phyloP scores from a whole-genome alignment of 2,797 vertebrate species.

The Hydrolagus colliei region DNA sequence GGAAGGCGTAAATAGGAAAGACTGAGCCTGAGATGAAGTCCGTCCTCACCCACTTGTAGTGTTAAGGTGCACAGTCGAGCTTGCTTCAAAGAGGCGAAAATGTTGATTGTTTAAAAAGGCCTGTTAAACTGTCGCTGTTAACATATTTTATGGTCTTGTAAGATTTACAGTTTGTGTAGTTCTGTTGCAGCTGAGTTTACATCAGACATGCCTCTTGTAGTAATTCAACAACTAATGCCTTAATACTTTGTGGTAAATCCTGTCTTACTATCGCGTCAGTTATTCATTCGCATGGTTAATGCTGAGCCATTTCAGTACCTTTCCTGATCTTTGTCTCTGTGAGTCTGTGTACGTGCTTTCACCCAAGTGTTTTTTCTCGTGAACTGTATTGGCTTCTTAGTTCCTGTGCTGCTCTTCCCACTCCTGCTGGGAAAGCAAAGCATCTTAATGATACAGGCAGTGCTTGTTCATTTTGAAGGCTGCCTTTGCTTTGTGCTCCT shows the following conservation, averaged over 20 bases:
- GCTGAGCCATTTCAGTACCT: neutral
- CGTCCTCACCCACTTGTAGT: neutral
- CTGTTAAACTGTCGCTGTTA: neutral
- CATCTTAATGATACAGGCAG: neutral
- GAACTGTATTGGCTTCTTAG: conserved; percentile 5
- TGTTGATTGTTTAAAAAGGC: neutral
- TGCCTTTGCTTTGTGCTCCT: too few relatives aligned
- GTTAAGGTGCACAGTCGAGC: conserved; percentile 3
- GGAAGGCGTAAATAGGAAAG: neutral
- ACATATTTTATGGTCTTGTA: neutral
- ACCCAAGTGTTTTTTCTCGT: neutral
- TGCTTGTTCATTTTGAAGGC: neutral
- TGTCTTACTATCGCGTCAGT: neutral
- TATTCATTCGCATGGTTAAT: neutral
- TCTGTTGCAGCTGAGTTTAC: neutral
- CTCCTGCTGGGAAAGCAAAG: neutral
- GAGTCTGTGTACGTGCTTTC: neutral
- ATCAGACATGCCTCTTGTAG: neutral
- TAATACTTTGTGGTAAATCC: neutral
- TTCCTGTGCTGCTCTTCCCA: neutral
- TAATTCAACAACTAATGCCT: conserved; percentile 18
- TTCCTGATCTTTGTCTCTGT: neutral
- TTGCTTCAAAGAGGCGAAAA: neutral
- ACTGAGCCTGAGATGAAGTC: neutral
- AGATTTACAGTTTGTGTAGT: neutral